Evolutionary conservation across 92 coral and sea anemone species (phyloP), one percentile per base, ranked within the genome.

Genomic region (Phymanthus crucifer): DNA sequence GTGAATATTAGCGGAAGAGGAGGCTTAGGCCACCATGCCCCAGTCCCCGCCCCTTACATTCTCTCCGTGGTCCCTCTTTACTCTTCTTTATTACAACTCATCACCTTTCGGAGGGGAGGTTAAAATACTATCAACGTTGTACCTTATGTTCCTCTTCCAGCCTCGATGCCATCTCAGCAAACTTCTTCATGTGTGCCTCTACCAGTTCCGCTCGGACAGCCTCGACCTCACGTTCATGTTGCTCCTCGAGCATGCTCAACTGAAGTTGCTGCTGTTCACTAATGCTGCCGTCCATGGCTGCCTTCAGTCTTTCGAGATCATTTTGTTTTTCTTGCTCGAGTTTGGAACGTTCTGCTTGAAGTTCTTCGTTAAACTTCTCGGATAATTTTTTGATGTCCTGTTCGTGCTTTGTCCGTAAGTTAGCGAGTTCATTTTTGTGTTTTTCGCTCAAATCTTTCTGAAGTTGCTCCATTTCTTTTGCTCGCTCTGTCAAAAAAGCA

Each of bases 171-270:
- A 96, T 96, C 70, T 89, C 97, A 14, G 96, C 84, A 68, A 96
- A 96, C 89, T 96, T 96, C 72, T 91, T 94, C 99, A 96, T 91
- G 78, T 96, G 99, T 37, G 96, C 94, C 43, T 88, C 88, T 80
- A 96, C 99, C 84, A 96, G 91, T 52, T 96, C 96, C 67, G 89
- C 91, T 27, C 95, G 88, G 68, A 90, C 91, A 26, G 90, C 83
- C 83, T 93, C 98, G 70, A 96, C 88, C 84, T 96, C 98, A 40
- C 85, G 91, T 70, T 92, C 95, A 40, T 96, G 96, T 61, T 96
- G 98, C 72, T 96, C 99, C 73, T 93, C 90, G 83, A 93, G 78
- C 90, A 91, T 87, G 86, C 86, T 87, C 70, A 94, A 74, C 74
- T 94, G 98, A 33, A 91, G 84, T 79, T 94, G 89, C 78, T 94